These are phyloP conservation scores for Cichlasoma orientale DNA, from an alignment of 2,797 vertebrate species.

Conservation along the genomic window DNA sequence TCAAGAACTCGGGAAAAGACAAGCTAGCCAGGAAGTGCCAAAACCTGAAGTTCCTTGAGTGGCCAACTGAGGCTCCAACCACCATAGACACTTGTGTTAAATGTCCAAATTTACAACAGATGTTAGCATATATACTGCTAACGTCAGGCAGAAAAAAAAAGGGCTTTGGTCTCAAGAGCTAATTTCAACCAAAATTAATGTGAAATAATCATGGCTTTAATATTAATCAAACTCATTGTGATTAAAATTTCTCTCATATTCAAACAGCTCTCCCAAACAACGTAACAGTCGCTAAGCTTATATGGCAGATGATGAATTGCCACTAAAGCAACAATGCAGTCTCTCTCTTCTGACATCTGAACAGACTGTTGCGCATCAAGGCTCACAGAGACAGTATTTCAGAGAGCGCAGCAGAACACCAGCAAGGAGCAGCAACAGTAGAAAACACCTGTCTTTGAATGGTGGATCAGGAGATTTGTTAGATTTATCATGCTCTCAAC, in stretches of 20 bases:
- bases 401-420: slow-evolving; percentile 24
- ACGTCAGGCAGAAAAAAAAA: no score
- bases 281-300: slow-evolving; percentile 9
- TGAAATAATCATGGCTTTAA: no score
- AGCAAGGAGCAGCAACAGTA: slow-evolving; percentile 38
- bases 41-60: background rate
- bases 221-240: no score
- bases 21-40: background rate
- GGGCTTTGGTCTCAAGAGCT: no score
- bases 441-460: slow-evolving; percentile 46
- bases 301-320: slow-evolving; percentile 58
- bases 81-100: background rate
- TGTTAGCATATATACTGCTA: no score
- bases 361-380: slow-evolving; percentile 36
- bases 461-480: slow-evolving; percentile 48
- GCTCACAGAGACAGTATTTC: slow-evolving; percentile 27
- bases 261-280: no score
- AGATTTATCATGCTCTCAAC: slow-evolving; percentile 72
- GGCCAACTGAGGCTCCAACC: no score
- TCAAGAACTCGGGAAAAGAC: background rate
- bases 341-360: slow-evolving; percentile 28
- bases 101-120: background rate
- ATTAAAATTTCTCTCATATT: no score
- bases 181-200: no score
- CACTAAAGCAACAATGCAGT: slow-evolving; percentile 40